Conservation (phyloP, 92 coral and sea anemone genomes). For the Muricea muricata region DNA sequence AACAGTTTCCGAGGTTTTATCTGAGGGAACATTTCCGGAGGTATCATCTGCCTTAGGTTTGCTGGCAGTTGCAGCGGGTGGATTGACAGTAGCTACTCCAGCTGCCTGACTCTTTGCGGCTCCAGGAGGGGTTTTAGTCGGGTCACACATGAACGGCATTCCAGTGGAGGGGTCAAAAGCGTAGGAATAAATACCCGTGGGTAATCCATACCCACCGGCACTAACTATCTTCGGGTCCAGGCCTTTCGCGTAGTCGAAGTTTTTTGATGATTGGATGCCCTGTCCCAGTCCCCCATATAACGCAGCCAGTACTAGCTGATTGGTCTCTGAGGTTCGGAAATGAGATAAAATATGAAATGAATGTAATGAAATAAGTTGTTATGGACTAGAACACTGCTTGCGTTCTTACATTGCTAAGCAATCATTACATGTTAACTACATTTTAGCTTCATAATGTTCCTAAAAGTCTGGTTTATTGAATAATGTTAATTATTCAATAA, state of each 20-base stretch:
- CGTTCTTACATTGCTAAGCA: too few relatives aligned
- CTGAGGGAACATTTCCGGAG: too few relatives aligned
- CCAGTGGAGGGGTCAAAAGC: conserved; percentile 38
- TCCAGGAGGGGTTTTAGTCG: conserved; percentile 31
- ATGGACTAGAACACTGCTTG: too few relatives aligned
- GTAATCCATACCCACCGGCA: conserved; percentile 42
- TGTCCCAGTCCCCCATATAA: conserved; percentile 35
- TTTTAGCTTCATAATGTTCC: too few relatives aligned
- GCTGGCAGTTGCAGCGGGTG: not conserved
- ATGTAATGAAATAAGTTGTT: too few relatives aligned
- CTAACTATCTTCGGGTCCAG: conserved; percentile 14
- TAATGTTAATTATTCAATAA: too few relatives aligned
- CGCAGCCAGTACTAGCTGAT: conserved; percentile 14
- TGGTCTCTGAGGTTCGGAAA: conserved; percentile 20
- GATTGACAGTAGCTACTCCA: not conserved
- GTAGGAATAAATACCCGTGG: conserved; percentile 40
- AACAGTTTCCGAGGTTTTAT: too few relatives aligned
- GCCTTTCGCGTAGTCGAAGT: conserved; percentile 15
- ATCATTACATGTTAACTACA: too few relatives aligned
- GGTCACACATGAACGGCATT: conserved; percentile 44
- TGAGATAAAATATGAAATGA: too few relatives aligned
- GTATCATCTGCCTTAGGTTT: not conserved
- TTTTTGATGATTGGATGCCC: not conserved
- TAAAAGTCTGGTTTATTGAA: too few relatives aligned
- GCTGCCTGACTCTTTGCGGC: not conserved